phyloP scores from a whole-genome alignment of 2,888 invertebrate species.

The Diogma glabrata region DNA sequence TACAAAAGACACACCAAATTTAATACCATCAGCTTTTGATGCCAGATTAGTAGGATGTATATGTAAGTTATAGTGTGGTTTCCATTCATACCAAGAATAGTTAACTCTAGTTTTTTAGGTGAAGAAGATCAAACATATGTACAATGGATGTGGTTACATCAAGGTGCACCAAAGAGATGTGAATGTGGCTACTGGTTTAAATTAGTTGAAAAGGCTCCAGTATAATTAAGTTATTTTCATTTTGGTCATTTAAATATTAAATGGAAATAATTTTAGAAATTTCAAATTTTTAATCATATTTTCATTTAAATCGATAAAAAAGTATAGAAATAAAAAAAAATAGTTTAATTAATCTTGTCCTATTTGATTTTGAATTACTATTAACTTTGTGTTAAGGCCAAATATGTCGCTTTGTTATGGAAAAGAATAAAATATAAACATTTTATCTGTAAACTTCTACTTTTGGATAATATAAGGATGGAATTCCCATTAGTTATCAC shows the following conservation, averaged over 20 bases:
- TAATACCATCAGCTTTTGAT: conserved; percentile 83
- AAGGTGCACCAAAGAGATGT: conserved; percentile 81
- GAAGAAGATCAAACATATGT: conserved; percentile 85
- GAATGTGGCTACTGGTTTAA: conserved; percentile 97
- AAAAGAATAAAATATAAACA: no score
- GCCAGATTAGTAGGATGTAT: conserved; percentile 89
- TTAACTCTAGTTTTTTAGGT: conserved; percentile 35
- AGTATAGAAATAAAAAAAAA: not conserved
- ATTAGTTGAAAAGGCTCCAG: conserved; percentile 62
- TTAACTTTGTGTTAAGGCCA: no score
- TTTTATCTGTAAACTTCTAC: no score
- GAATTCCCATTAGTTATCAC: no score
- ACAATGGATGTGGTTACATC: conserved; percentile 92
- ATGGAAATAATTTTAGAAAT: not conserved
- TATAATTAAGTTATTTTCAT: conserved; percentile 48
- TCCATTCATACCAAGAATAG: conserved; percentile 4
- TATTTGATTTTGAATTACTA: no score
- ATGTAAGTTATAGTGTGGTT: conserved; percentile 52
- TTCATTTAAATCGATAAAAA: not conserved
- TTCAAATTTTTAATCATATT: not conserved
- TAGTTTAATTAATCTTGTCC: conserved; percentile 5
- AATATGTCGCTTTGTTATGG: no score
- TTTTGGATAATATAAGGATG: no score
- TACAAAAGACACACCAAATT: conserved; percentile 73
- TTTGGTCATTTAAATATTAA: no score